Evolutionary conservation across 2,797 vertebrate species (phyloP).

Genomic region (Apodemus agrarius): DNA sequence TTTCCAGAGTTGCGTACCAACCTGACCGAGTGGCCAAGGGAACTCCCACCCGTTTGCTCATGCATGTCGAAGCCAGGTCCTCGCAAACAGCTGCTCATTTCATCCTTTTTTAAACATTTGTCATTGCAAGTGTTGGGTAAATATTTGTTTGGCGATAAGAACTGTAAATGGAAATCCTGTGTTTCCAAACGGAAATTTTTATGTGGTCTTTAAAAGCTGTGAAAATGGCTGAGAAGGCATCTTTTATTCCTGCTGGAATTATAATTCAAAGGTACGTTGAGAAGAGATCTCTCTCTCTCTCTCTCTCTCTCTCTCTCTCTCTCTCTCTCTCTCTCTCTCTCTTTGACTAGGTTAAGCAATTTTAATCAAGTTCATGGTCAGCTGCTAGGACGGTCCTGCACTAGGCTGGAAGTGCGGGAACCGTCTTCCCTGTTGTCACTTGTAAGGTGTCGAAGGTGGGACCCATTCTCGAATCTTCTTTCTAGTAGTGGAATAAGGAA

Average conservation of each 20-base stretch:
- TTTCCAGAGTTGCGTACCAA: background rate
- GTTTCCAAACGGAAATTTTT: background rate
- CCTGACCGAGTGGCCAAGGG: background rate
- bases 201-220: background rate
- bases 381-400: constrained; percentile 55
- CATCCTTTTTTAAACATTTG: background rate
- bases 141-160: constrained; percentile 30
- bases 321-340: rapidly evolving
- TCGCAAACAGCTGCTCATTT: background rate
- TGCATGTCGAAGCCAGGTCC: background rate
- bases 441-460: constrained; percentile 88
- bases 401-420: background rate
- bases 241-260: background rate
- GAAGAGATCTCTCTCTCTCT: background rate
- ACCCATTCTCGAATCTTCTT: constrained; percentile 99
- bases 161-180: constrained; percentile 28
- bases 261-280: background rate
- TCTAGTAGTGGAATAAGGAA: constrained; percentile 95
- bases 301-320: rapidly evolving
- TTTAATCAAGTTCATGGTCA: constrained; percentile 77
- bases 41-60: background rate
- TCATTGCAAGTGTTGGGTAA: background rate
- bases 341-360: constrained; percentile 64
- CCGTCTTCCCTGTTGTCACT: constrained; percentile 70
- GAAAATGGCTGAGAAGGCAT: background rate